Evolutionary conservation across 2,888 invertebrate genomes (phyloP).

Genomic region (Polietes domitor): DNA sequence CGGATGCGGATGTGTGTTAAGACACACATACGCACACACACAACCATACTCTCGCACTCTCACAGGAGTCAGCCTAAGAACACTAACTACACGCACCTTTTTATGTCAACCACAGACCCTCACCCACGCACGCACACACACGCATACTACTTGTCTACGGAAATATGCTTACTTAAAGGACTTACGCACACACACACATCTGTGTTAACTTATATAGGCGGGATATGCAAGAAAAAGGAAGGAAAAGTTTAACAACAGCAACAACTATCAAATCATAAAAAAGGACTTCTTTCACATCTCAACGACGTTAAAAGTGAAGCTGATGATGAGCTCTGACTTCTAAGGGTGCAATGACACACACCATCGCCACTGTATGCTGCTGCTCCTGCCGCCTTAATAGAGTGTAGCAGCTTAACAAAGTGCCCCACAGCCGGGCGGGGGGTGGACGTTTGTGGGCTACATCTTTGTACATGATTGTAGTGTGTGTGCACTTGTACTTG

Average conservation of each 20-base stretch:
- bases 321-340: slow-evolving; percentile 18
- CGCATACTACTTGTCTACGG: too few relatives aligned
- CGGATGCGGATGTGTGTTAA: neutral
- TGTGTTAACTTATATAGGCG: neutral
- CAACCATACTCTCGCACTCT: neutral
- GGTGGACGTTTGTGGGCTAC: neutral
- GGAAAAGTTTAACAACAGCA: slow-evolving; percentile 3
- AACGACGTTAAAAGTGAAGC: slow-evolving; percentile 8
- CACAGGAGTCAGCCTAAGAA: too few relatives aligned
- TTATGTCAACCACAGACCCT: neutral
- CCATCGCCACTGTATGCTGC: neutral
- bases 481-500: neutral
- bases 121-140: neutral
- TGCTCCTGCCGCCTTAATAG: neutral
- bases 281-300: slow-evolving; percentile 31
- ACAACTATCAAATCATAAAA: slow-evolving; percentile 18
- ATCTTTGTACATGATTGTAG: neutral
- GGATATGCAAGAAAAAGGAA: neutral
- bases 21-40: slow-evolving; percentile 15
- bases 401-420: neutral
- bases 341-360: slow-evolving; percentile 45
- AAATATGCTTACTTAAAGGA: neutral
- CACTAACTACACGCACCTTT: neutral
- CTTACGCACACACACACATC: slow-evolving; percentile 7
- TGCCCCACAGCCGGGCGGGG: neutral